These are phyloP conservation scores for Campylomormyrus tamandua DNA, from an alignment of 2,113 vertebrate genomes.

Conservation along the genomic window DNA sequence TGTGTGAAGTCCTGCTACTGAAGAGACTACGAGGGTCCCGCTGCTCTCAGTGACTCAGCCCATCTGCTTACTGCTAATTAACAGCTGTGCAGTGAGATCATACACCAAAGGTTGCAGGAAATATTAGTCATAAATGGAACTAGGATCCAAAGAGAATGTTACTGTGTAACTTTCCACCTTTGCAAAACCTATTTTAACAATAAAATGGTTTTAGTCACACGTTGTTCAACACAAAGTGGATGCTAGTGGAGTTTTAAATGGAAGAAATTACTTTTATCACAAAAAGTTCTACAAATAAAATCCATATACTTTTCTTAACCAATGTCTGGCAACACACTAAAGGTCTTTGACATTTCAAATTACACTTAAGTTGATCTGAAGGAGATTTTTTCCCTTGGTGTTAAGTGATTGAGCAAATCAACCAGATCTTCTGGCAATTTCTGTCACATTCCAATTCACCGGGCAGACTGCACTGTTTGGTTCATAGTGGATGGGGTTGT, in stretches of 20 bases:
- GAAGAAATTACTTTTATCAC: not conserved
- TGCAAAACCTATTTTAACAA: not conserved
- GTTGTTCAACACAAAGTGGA: not conserved
- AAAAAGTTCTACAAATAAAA: not conserved
- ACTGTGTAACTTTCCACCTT: not conserved
- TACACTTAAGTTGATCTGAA: not conserved
- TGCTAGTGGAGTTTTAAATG: not conserved
- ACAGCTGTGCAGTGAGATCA: constrained; percentile 7
- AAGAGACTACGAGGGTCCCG: not conserved
- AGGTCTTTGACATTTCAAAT: not conserved
- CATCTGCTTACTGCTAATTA: constrained; percentile 17
- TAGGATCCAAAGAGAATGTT: not conserved
- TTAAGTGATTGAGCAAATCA: not conserved
- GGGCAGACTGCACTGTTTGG: not conserved
- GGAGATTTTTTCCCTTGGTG: not conserved
- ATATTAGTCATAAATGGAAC: not conserved
- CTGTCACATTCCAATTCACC: not conserved
- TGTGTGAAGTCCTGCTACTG: constrained; percentile 2
- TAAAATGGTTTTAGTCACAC: not conserved
- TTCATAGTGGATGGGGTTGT: not conserved
- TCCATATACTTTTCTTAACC: not conserved
- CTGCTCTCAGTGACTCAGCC: constrained; percentile 3
- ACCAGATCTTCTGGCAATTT: not conserved
- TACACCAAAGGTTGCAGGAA: not conserved
- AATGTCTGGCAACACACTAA: not conserved